Evolutionary conservation across 2,888 invertebrate species (phyloP).

Genomic region (Lycaena phlaeas): DNA sequence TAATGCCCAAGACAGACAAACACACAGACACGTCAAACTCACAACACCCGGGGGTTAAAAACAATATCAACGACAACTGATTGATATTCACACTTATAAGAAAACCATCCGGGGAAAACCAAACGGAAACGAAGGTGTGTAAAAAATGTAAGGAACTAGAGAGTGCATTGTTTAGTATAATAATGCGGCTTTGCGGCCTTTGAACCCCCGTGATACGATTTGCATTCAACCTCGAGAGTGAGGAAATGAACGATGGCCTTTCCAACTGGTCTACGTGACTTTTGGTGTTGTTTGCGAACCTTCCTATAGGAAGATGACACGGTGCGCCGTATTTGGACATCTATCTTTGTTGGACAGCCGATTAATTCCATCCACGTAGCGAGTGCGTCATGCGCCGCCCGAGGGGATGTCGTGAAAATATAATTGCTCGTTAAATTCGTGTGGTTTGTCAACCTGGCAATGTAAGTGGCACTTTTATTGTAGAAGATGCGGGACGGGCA

Average conservation of each 20-base stretch:
- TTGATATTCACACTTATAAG: too few relatives aligned
- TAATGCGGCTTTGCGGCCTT: conserved; percentile 1
- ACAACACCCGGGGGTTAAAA: too few relatives aligned
- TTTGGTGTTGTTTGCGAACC: conserved; percentile 28
- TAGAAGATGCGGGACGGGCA: too few relatives aligned
- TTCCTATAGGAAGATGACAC: conserved; percentile 32
- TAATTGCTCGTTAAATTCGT: conserved; percentile 24
- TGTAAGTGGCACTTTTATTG: neutral
- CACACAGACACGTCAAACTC: too few relatives aligned
- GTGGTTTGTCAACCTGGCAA: neutral
- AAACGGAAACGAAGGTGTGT: too few relatives aligned
- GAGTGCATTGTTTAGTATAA: too few relatives aligned
- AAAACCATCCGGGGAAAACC: too few relatives aligned
- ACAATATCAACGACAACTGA: too few relatives aligned
- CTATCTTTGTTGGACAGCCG: conserved; percentile 25
- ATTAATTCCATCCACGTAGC: conserved; percentile 29
- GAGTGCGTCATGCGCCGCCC: conserved; percentile 21
- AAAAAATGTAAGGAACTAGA: too few relatives aligned
- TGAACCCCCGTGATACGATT: neutral
- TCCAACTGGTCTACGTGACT: conserved; percentile 28
- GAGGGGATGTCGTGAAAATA: conserved; percentile 23
- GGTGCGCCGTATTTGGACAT: conserved; percentile 23
- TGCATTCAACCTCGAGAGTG: neutral
- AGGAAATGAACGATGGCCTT: conserved; percentile 21
- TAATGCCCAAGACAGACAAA: too few relatives aligned